Evolutionary conservation across 2,797 vertebrate genomes (phyloP).

Genomic region (Gastrophryne carolinensis): DNA sequence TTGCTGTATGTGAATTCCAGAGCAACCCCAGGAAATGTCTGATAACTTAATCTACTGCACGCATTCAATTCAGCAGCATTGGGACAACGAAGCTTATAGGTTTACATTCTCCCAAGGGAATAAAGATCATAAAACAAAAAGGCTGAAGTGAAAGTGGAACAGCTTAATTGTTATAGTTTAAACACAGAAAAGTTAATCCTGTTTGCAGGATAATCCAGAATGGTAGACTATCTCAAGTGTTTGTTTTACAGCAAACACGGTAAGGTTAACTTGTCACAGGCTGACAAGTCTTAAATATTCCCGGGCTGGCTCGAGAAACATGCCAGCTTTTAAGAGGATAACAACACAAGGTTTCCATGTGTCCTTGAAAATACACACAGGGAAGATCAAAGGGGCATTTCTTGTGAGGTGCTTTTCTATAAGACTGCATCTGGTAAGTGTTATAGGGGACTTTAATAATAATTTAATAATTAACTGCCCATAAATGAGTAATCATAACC

Average conservation of each 20-base stretch:
- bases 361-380: no score
- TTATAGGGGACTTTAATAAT: no score
- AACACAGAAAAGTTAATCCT: not conserved
- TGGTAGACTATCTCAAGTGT: not conserved
- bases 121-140: slow-evolving; percentile 7
- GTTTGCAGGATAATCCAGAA: slow-evolving; percentile 3
- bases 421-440: no score
- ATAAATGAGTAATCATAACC: no score
- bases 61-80: not conserved
- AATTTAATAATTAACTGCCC: no score
- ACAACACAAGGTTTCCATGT: no score
- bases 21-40: not conserved
- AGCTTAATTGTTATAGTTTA: not conserved
- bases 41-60: not conserved
- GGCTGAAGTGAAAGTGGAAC: not conserved
- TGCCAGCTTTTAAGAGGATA: no score
- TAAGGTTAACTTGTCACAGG: no score
- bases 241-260: not conserved
- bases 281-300: no score
- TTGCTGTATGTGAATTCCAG: not conserved
- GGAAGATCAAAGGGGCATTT: no score
- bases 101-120: not conserved
- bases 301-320: no score
- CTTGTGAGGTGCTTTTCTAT: no score
- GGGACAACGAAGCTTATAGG: not conserved